Evolutionary conservation across 2,888 invertebrate species (phyloP).

Genomic region (Melanotus villosus): DNA sequence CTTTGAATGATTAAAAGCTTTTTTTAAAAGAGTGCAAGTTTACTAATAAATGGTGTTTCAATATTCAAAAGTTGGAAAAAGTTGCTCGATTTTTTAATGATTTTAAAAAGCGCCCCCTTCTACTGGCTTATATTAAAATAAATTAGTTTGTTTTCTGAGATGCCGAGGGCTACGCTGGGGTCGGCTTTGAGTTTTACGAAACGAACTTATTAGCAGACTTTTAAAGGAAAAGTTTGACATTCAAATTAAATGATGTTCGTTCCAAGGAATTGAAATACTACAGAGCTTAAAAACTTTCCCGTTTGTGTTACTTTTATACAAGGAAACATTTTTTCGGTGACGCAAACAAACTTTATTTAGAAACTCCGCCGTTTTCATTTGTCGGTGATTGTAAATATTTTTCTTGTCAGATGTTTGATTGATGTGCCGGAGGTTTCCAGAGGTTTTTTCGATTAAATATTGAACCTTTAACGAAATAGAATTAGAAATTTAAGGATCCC

Average conservation of each 20-base stretch:
- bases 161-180: conserved; percentile 10
- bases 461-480: not conserved
- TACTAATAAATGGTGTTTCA: not conserved
- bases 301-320: conserved; percentile 11
- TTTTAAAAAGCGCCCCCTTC: conserved; percentile 13
- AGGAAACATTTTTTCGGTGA: not conserved
- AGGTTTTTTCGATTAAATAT: not conserved
- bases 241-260: conserved; percentile 30
- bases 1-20: too few relatives aligned
- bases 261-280: conserved; percentile 22
- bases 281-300: conserved; percentile 24
- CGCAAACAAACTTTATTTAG: conserved; percentile 4
- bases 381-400: not conserved
- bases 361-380: not conserved
- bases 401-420: not conserved
- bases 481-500: not conserved
- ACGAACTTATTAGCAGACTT: conserved; percentile 33
- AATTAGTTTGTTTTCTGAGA: conserved; percentile 32
- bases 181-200: conserved; percentile 20
- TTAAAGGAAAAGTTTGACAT: conserved; percentile 37
- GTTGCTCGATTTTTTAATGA: conserved; percentile 25
- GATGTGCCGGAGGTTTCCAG: not conserved
- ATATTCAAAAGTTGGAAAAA: not conserved
- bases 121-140: conserved; percentile 31
- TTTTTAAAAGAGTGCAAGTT: too few relatives aligned